phyloP scores from a whole-genome alignment of 2,797 vertebrate species.

The Poecilia picta region DNA sequence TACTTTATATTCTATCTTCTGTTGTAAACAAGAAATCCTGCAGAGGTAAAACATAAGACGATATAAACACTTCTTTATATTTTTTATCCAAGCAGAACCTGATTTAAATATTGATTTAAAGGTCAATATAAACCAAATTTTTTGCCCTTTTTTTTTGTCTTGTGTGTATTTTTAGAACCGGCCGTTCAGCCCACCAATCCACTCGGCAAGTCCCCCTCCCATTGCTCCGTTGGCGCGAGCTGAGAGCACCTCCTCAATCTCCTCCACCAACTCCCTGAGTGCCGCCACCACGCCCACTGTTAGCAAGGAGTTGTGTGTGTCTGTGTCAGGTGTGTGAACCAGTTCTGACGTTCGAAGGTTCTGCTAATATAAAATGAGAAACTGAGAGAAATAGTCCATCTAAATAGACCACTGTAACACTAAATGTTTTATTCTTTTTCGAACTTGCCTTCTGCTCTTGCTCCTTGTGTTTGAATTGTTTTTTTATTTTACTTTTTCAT shows the following conservation, averaged over 20 bases:
- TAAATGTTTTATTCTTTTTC: conserved; percentile 44
- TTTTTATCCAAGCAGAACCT: not conserved
- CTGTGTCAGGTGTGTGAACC: conserved; percentile 82
- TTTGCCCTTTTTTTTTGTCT: not conserved
- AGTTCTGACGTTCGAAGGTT: conserved; percentile 23
- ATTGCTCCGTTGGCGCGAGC: conserved; percentile 94
- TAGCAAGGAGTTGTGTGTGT: conserved; percentile 86
- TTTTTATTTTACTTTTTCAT: not conserved
- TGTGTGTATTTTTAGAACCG: conserved; percentile 80
- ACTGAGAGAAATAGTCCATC: not conserved
- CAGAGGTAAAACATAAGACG: not conserved
- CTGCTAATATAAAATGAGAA: conserved; percentile 13
- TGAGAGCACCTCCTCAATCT: conserved; percentile 98
- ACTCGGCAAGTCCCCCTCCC: conserved; percentile 93
- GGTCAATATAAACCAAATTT: not conserved
- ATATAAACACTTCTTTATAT: not conserved
- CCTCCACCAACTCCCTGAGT: conserved; percentile 96
- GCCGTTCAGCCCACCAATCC: conserved; percentile 92
- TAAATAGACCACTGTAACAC: too few species aligned
- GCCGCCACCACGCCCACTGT: conserved; percentile 97
- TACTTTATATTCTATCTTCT: not conserved
- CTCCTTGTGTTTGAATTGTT: conserved; percentile 27
- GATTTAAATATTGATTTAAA: not conserved
- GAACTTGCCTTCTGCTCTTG: conserved; percentile 21
- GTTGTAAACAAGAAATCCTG: not conserved